A percentile compares a stretch with the other conserved stretches of the same genome.
phyloP scores from a whole-genome alignment of 2,888 invertebrate species.

The Ypsolopha sequella region DNA sequence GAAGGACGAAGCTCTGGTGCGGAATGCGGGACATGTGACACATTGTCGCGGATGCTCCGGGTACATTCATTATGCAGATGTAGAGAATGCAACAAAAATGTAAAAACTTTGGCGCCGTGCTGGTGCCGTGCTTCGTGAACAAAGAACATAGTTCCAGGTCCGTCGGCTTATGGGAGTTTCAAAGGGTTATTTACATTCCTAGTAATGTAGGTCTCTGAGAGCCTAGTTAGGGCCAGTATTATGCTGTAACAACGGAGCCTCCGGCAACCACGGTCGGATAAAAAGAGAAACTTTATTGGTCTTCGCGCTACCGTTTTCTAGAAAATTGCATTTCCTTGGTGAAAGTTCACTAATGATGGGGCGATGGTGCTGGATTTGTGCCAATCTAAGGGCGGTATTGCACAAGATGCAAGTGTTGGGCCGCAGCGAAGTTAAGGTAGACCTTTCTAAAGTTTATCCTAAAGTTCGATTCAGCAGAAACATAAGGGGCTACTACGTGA shows the following conservation, averaged over 20 bases:
- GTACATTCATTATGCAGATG: conserved; percentile 2
- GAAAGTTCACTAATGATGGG: conserved; percentile 60
- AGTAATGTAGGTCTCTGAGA: conserved; percentile 40
- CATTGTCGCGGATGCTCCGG: neutral
- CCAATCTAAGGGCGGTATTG: conserved; percentile 39
- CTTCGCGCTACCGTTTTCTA: conserved; percentile 66
- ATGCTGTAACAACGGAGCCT: conserved; percentile 47
- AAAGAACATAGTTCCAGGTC: neutral
- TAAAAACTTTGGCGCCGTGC: neutral
- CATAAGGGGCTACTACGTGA: no score
- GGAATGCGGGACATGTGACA: conserved; percentile 32
- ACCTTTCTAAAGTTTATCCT: neutral
- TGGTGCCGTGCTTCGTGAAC: neutral
- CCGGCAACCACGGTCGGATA: conserved; percentile 49
- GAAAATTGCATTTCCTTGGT: conserved; percentile 66
- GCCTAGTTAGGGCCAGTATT: conserved; percentile 37
- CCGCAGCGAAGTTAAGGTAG: neutral
- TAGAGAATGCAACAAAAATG: neutral
- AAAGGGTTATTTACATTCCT: conserved; percentile 32
- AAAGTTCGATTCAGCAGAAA: no score
- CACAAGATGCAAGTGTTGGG: conserved; percentile 20
- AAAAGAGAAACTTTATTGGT: conserved; percentile 54
- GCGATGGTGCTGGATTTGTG: conserved; percentile 36
- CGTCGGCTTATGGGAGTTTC: conserved; percentile 18
- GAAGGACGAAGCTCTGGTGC: conserved; percentile 34